Percentiles rank a stretch among this genome's conserved stretches.
phyloP scores from a whole-genome alignment of 2,113 vertebrate species.

The Calidris pygmaea region DNA sequence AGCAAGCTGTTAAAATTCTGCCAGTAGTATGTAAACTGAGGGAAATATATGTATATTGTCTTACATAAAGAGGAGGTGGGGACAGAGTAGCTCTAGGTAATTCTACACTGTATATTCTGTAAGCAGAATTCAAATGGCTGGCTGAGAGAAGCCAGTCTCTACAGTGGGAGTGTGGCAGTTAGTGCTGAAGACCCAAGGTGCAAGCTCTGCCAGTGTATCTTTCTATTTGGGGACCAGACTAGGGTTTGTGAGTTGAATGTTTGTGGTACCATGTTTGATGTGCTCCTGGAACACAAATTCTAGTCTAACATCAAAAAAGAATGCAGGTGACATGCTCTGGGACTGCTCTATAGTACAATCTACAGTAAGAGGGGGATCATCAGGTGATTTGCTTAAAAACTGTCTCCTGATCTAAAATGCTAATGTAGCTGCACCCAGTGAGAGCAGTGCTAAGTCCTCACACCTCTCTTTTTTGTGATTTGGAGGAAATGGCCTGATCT shows the following conservation, averaged over 20 bases:
- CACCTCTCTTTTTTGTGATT: not conserved
- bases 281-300: not conserved
- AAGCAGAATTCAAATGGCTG: not conserved
- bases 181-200: not conserved
- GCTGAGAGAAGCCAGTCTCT: not conserved
- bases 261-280: not conserved
- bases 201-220: not conserved
- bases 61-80: not conserved
- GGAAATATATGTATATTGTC: not conserved
- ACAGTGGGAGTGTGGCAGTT: not conserved
- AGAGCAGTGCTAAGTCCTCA: not conserved
- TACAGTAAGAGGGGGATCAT: not conserved
- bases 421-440: not conserved
- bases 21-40: not conserved
- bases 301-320: not conserved
- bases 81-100: not conserved
- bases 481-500: not conserved
- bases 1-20: not conserved
- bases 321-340: not conserved
- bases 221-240: not conserved
- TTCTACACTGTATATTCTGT: fast-evolving
- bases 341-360: not conserved
- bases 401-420: not conserved
- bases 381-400: not conserved
- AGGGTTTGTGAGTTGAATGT: not conserved